Conservation (phyloP, 2,113 vertebrate genomes). For the Oenanthe melanoleuca region DNA sequence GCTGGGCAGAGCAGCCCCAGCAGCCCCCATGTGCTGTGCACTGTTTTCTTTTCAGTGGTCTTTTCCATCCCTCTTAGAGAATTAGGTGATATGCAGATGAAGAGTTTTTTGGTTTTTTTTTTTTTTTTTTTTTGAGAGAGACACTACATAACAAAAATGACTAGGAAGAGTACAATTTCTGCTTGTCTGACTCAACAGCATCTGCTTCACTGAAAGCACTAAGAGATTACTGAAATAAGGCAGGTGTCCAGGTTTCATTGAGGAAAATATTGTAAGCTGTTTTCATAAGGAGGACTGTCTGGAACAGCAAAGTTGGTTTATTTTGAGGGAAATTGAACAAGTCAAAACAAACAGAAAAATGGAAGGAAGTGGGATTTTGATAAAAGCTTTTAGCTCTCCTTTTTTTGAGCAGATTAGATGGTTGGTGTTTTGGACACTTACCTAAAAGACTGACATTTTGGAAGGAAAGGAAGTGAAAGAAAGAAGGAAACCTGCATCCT, state of each 20-base stretch:
- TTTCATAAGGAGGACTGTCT: neutral
- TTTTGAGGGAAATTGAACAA: neutral
- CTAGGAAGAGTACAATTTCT: neutral
- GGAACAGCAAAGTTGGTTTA: neutral
- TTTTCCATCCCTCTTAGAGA: neutral
- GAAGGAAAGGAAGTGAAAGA: neutral
- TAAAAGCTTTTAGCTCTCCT: neutral
- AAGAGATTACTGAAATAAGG: neutral
- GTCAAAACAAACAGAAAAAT: neutral
- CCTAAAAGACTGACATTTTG: neutral
- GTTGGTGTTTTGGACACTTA: neutral
- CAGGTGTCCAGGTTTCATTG: conserved; percentile 31
- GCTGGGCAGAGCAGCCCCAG: neutral
- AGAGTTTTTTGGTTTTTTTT: neutral
- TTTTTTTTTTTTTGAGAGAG: neutral
- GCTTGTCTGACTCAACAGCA: conserved; percentile 1
- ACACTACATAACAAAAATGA: neutral
- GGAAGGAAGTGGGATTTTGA: neutral
- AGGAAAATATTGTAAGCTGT: conserved; percentile 26
- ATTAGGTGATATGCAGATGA: neutral
- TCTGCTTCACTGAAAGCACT: neutral
- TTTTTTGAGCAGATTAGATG: neutral
- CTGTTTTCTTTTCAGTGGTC: neutral
- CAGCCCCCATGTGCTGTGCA: conserved; percentile 1
- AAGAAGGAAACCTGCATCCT: neutral